Evolutionary conservation across 2,797 vertebrate species (phyloP).

Genomic region (Chaetophractus vellerosus): DNA sequence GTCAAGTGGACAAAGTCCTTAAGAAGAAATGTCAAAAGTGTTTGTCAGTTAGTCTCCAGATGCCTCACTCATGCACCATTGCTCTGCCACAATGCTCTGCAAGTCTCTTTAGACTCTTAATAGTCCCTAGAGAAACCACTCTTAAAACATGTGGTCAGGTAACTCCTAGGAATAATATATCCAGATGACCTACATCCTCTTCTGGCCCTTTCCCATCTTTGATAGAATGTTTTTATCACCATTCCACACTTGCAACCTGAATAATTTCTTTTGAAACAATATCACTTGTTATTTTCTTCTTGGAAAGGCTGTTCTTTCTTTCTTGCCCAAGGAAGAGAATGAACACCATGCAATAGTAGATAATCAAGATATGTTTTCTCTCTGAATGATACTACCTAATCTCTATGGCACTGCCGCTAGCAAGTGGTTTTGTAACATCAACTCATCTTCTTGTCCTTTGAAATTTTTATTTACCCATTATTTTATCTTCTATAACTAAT

Average conservation of each 20-base stretch:
- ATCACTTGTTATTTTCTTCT: conserved; percentile 37
- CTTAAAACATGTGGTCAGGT: background rate
- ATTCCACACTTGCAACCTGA: background rate
- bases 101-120: too few relatives aligned
- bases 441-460: background rate
- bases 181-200: background rate
- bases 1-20: conserved; percentile 74
- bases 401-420: background rate
- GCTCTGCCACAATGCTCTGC: background rate
- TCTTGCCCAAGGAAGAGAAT: background rate
- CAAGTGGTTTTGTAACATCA: background rate
- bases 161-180: background rate
- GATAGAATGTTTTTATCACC: background rate
- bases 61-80: background rate
- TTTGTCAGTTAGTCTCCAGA: conserved; percentile 70
- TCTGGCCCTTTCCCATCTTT: background rate
- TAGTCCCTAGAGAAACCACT: background rate
- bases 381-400: background rate
- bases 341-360: background rate
- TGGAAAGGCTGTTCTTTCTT: background rate
- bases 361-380: conserved; percentile 17
- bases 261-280: background rate
- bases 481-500: background rate
- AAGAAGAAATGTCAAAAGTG: conserved; percentile 78
- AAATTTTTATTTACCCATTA: conserved; percentile 25